These are phyloP conservation scores for Seladonia tumulorum DNA, from an alignment of 2,888 invertebrate species.

Conservation along the genomic window DNA sequence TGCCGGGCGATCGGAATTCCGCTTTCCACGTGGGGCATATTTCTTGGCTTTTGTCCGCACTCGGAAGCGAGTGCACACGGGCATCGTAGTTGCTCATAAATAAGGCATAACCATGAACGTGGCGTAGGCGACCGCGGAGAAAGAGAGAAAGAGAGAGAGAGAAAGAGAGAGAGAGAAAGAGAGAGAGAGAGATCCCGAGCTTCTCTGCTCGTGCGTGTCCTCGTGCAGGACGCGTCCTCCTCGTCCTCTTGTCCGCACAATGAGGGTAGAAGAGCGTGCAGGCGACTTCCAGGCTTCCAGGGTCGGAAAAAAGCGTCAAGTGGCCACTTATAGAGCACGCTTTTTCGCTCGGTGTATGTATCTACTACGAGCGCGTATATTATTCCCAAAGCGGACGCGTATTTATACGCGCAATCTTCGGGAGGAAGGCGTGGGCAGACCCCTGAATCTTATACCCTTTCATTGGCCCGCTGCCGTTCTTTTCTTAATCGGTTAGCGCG, in stretches of 20 bases:
- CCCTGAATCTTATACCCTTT: neutral
- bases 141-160: neutral
- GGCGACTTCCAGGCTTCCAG: neutral
- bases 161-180: neutral
- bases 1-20: conserved; percentile 45
- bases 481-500: neutral
- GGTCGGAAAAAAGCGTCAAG: conserved; percentile 8
- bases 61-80: conserved; percentile 43
- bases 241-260: conserved; percentile 22
- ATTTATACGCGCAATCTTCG: conserved; percentile 20
- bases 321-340: conserved; percentile 30
- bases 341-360: conserved; percentile 32
- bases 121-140: conserved; percentile 51
- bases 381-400: neutral
- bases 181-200: neutral
- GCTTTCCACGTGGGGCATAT: conserved; percentile 38
- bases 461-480: neutral
- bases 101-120: conserved; percentile 61
- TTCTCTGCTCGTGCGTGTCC: conserved; percentile 23
- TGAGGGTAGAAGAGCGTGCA: conserved; percentile 28
- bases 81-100: conserved; percentile 59
- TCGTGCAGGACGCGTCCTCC: conserved; percentile 15
- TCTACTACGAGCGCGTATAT: conserved; percentile 15
- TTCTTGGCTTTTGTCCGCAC: conserved; percentile 50
- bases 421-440: conserved; percentile 3